Base-by-base conservation (phyloP, 2,113 vertebrate genomes). In the Chionis minor region DNA sequence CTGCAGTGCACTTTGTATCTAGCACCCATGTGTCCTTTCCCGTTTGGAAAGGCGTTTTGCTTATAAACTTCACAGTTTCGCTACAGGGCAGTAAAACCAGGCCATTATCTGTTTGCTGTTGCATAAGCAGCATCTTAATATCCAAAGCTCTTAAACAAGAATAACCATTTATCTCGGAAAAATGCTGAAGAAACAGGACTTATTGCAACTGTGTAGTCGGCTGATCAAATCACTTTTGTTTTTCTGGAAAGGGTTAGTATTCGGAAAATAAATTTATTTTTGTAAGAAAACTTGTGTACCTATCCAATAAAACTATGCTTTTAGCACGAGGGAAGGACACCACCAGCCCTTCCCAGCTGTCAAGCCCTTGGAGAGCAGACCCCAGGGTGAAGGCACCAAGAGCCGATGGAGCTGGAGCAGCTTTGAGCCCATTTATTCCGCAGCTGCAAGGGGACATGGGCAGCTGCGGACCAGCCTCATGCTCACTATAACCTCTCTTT, bases 291-390 rank as follows among this genome's bases (percentile, higher is more conserved):
- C 1, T 2, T 44, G 22, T 15, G 18, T 3, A 91, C 47, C 70
- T 91, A 30, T 81, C 88, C 80, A 83, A 81, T 7, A 78, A 94
- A 92, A 95, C 93, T 62, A 95, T 15, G 8, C 18, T 56, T 56
- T 74, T 56, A 10, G 30, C 7, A 5, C 33, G 61, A 71, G 61
- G 56, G n/a, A 80, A 75, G 42, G 86, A 71, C 61, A 69, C 3
- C 69, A 74, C 2, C 28, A 72, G 14, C 61, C 30, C 62, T 69
- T 54, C 62, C 65, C 74, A 95, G 71, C 40, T 75, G 28, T 56
- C 74, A 75, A 15, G 4, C 3, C 55, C 70, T 72, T 22, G 54
- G 54, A 82, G 66, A 56, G 12, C 33, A 72, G 23, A 75, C 6
- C n/a, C n/a, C 6, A 27, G 38, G 22, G 9, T n/a, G 56, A 94